Conservation (phyloP, 2,113 vertebrate genomes). For the Osmerus mordax region DNA sequence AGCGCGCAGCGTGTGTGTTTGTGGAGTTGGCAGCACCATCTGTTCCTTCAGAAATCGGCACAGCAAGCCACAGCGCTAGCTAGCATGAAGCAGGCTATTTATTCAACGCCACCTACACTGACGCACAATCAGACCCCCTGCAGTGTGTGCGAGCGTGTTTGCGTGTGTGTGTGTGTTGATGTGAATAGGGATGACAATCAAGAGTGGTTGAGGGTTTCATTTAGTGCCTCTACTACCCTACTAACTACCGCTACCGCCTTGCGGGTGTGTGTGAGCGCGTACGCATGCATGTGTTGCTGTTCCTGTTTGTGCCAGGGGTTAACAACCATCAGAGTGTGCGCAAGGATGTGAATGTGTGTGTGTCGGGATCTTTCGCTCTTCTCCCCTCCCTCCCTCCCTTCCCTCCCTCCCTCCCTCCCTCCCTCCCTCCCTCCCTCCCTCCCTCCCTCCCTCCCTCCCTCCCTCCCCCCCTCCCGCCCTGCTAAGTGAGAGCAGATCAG, state of each 20-base stretch:
- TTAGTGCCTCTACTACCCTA: too few species aligned
- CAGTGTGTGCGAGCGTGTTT: neutral
- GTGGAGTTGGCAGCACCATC: slow-evolving; percentile 19
- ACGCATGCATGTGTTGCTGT: neutral
- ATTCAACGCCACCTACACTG: neutral
- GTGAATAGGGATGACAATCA: neutral
- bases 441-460: neutral
- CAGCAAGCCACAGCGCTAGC: neutral
- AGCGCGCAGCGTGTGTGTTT: neutral
- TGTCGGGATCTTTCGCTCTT: neutral
- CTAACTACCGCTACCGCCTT: too few species aligned
- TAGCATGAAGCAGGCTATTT: neutral
- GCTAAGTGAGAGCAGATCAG: slow-evolving; percentile 51
- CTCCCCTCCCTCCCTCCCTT: too few species aligned
- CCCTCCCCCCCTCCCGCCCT: neutral
- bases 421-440: too few species aligned
- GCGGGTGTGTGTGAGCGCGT: neutral
- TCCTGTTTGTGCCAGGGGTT: neutral
- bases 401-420: too few species aligned
- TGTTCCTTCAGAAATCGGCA: slow-evolving; percentile 21
- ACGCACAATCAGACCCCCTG: neutral
- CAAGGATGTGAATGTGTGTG: slow-evolving; percentile 4
- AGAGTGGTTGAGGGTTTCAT: neutral
- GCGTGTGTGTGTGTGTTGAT: neutral
- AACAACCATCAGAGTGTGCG: too few species aligned